These are phyloP conservation scores for Bovichtus diacanthus DNA, from an alignment of 2,797 vertebrate species.

Conservation along the genomic window DNA sequence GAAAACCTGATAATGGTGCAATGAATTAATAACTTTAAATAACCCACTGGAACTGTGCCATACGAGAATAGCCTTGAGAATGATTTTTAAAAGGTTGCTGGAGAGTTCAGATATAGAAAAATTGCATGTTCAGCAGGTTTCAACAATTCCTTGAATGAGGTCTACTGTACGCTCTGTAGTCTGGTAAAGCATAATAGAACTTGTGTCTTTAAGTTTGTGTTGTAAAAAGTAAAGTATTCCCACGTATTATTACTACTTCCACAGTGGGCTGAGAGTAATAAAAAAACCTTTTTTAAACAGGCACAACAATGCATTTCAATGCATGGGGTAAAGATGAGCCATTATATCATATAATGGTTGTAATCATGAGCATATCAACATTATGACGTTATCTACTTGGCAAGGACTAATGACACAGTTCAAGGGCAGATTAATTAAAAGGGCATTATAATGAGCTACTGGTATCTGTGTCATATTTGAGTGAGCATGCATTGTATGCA, in stretches of 20 bases:
- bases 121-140: conserved; percentile 16
- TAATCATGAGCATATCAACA: conserved; percentile 43
- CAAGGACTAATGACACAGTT: conserved; percentile 54
- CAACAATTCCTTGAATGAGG: conserved; percentile 8
- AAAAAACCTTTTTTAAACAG: neutral
- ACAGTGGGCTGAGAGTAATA: conserved; percentile 2
- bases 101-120: conserved; percentile 14
- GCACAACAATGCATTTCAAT: conserved; percentile 20
- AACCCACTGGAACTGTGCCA: conserved; percentile 23
- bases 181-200: neutral
- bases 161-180: neutral
- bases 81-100: conserved; percentile 22
- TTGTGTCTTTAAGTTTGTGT: neutral
- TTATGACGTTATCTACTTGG: conserved; percentile 48
- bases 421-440: conserved; percentile 67
- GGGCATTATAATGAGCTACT: conserved; percentile 7
- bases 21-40: conserved; percentile 54
- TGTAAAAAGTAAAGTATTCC: neutral
- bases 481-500: conserved; percentile 2
- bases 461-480: conserved; percentile 11
- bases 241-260: neutral
- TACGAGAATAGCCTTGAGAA: conserved; percentile 21
- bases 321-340: conserved; percentile 35
- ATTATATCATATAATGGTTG: conserved; percentile 38
- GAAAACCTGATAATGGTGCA: conserved; percentile 40